Base-by-base conservation (phyloP, 2,113 vertebrate genomes). In the Eclectus roratus region DNA sequence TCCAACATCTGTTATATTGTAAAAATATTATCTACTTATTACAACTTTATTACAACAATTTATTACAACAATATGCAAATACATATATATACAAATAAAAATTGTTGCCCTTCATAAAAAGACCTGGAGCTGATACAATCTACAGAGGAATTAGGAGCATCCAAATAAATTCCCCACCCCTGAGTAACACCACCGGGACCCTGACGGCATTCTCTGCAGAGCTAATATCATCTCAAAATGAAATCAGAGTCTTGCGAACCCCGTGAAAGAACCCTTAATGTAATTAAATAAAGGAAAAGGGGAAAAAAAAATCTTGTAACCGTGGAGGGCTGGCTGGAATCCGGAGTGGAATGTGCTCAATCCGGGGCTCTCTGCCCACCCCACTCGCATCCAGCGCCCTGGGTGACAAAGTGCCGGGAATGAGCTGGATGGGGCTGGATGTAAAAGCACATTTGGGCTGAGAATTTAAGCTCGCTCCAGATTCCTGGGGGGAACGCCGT, bases 261-360 rank as follows among this genome's bases (percentile, higher is more conserved):
- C 68, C 47, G 2, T n/a, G 80, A 52, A 88, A 88, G 49, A 80
- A 39, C 41, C 17, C 27, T 33, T 82, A 37, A 35, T 24, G 68
- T 78, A 78, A 95, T 95, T 93, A 92, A 94, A 94, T 44, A 72
- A 89, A 69, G 19, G 44, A 10, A n/a, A 31, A 3, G 10, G 2
- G 2, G 9, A 2, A 2, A 0, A 0, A 0, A 4, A 5, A 41
- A 37, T 20, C 7, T 27, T 46, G 91, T 96, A 93, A 81, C 94
- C 93, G 61, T 63, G 96, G 88, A 94, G 58, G 86, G 37, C 27
- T 49, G 77, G 31, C 77, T 89, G 94, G 93, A 97, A 95, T 96
- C 77, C n/a, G 73, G 61, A 29, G 61, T 4, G 94, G 85, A 91
- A 94, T 93, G 80, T 12, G 80, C 77, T 86, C 39, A 1, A 60